Conservation (phyloP, 2,113 vertebrate species). For the Amazona guildingii region DNA sequence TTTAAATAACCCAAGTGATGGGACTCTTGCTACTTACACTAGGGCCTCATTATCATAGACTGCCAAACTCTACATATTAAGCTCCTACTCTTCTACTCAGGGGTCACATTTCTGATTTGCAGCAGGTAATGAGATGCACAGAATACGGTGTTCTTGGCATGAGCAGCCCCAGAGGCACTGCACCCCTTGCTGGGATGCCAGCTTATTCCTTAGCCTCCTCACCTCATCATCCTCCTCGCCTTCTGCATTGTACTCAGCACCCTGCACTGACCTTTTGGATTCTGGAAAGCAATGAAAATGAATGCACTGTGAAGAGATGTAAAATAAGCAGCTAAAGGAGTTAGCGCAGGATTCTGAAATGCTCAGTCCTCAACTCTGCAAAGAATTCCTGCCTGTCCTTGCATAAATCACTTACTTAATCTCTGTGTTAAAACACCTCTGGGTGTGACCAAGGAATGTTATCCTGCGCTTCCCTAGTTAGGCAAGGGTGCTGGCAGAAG, state of each 20-base stretch:
- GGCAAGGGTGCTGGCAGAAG: background rate
- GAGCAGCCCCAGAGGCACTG: background rate
- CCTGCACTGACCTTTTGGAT: background rate
- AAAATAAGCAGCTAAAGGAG: background rate
- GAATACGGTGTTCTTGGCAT: background rate
- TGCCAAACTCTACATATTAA: background rate
- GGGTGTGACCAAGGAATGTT: background rate
- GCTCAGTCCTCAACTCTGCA: background rate
- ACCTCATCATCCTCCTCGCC: background rate
- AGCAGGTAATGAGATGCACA: constrained; percentile 16
- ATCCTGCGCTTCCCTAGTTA: background rate
- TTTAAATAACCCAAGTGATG: background rate
- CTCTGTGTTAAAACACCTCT: background rate
- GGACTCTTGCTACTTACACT: background rate
- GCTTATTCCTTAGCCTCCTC: background rate
- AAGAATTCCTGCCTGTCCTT: background rate
- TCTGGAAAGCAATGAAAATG: background rate
- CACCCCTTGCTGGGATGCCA: background rate
- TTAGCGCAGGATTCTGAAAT: background rate
- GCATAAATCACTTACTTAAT: background rate
- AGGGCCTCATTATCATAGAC: background rate
- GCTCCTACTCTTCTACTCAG: background rate
- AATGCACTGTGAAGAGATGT: background rate
- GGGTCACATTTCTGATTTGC: background rate
- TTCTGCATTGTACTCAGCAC: background rate